These are phyloP conservation scores for Intellagama lesueurii DNA, from an alignment of 2,797 vertebrate genomes.

Conservation along the genomic window DNA sequence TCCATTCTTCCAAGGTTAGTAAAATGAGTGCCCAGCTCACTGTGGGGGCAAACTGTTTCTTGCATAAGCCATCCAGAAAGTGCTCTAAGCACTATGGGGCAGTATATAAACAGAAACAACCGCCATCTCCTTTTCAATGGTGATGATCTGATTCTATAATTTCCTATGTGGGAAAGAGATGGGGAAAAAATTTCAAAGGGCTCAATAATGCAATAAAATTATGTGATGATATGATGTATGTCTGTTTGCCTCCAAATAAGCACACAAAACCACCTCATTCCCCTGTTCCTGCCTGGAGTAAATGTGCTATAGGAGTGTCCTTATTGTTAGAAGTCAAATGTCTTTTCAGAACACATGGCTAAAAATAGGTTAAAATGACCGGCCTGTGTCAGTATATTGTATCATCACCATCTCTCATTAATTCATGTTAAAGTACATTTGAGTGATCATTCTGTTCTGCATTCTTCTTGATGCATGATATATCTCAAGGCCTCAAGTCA, in stretches of 20 bases:
- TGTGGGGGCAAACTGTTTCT: too few species aligned
- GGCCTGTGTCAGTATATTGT: neutral
- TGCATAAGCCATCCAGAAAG: too few species aligned
- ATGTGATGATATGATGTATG: too few species aligned
- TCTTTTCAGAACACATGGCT: constrained; percentile 1
- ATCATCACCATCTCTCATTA: neutral
- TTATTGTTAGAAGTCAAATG: constrained; percentile 37
- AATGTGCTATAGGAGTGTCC: neutral
- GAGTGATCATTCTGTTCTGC: neutral
- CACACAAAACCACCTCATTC: too few species aligned
- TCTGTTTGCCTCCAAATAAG: too few species aligned
- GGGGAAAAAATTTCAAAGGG: neutral
- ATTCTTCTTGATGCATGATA: too few species aligned
- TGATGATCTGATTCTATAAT: too few species aligned
- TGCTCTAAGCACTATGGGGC: too few species aligned
- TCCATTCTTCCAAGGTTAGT: too few species aligned
- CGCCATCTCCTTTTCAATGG: too few species aligned
- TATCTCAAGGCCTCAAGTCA: neutral
- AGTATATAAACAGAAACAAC: neutral
- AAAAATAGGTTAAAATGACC: neutral
- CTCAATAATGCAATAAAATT: neutral
- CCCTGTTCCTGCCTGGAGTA: neutral
- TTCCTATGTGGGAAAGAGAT: too few species aligned
- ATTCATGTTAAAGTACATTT: neutral
- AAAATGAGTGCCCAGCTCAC: too few species aligned